A percentile compares a stretch with the other conserved stretches of the same genome.
Evolutionary conservation across 1,140 invertebrate species (phyloP).

Genomic region (Schlechtendalia chinensis): DNA sequence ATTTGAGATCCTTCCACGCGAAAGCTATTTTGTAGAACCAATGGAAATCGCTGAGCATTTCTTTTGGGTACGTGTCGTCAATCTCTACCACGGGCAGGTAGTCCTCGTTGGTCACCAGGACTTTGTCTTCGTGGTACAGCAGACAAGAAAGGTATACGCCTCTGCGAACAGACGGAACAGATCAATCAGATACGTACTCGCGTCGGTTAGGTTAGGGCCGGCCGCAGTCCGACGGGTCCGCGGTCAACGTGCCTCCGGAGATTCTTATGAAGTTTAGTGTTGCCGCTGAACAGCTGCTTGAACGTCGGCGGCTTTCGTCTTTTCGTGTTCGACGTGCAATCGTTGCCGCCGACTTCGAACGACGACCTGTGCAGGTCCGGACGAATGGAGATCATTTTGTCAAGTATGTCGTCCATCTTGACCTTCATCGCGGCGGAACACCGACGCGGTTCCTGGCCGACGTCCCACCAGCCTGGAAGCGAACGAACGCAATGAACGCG

Average conservation of each 20-base stretch:
- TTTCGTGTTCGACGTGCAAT: constrained; percentile 63
- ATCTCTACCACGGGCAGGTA: constrained; percentile 94
- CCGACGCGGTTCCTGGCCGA: constrained; percentile 65
- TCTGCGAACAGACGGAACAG: constrained; percentile 62
- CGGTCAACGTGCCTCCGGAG: constrained; percentile 69
- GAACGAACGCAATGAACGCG: not conserved
- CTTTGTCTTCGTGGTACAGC: constrained; percentile 90
- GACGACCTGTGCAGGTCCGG: constrained; percentile 58
- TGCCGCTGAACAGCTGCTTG: constrained; percentile 88
- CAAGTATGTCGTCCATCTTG: constrained; percentile 73
- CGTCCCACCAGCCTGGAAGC: constrained; percentile 73
- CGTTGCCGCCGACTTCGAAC: constrained; percentile 51
- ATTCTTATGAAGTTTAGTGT: constrained; percentile 92
- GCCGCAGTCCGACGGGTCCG: too few relatives aligned
- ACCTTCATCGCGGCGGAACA: constrained; percentile 69
- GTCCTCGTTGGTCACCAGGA: constrained; percentile 93
- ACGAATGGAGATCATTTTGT: constrained; percentile 66
- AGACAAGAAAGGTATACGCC: constrained; percentile 90
- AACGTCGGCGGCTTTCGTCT: constrained; percentile 85
- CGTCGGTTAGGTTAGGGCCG: too few relatives aligned
- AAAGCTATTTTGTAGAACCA: constrained; percentile 97
- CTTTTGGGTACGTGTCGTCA: constrained; percentile 90
- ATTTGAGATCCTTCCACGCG: constrained; percentile 93
- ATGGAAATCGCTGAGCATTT: constrained; percentile 89
- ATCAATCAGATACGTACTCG: too few relatives aligned